Evolutionary conservation across 2,888 invertebrate species (phyloP).

Genomic region (Aelia acuminata): DNA sequence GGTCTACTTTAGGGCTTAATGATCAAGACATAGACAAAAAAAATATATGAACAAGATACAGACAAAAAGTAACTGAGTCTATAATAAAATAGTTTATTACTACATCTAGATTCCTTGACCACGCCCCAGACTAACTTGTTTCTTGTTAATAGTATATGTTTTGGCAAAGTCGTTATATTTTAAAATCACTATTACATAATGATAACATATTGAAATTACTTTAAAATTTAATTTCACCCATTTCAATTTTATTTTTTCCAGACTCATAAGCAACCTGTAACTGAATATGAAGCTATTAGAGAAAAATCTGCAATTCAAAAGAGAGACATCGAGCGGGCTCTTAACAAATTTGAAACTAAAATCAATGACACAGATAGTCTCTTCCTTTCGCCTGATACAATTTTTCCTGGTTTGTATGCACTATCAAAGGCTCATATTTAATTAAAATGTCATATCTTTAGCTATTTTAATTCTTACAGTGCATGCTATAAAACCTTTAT

Average conservation of each 20-base stretch:
- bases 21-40: no score
- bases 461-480: no score
- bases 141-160: neutral
- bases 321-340: slow-evolving; percentile 91
- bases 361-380: slow-evolving; percentile 93
- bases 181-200: neutral
- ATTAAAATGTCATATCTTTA: no score
- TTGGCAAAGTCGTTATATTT: neutral
- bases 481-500: no score
- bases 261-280: slow-evolving; percentile 96
- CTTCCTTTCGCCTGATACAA: slow-evolving; percentile 90
- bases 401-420: slow-evolving; percentile 84
- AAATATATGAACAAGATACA: no score
- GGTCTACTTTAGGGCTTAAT: no score
- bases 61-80: no score
- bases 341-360: slow-evolving; percentile 94
- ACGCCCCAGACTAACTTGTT: no score
- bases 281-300: slow-evolving; percentile 95
- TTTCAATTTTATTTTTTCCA: slow-evolving; percentile 69
- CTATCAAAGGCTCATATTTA: neutral
- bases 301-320: slow-evolving; percentile 96
- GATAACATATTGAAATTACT: neutral
- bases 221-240: neutral
- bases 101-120: no score
- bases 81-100: no score